A percentile compares a stretch with the other conserved stretches of the same genome.
These are phyloP conservation scores for Drosophila sp. DNA, from an alignment of 1,140 invertebrate species.

Conservation along the genomic window DNA sequence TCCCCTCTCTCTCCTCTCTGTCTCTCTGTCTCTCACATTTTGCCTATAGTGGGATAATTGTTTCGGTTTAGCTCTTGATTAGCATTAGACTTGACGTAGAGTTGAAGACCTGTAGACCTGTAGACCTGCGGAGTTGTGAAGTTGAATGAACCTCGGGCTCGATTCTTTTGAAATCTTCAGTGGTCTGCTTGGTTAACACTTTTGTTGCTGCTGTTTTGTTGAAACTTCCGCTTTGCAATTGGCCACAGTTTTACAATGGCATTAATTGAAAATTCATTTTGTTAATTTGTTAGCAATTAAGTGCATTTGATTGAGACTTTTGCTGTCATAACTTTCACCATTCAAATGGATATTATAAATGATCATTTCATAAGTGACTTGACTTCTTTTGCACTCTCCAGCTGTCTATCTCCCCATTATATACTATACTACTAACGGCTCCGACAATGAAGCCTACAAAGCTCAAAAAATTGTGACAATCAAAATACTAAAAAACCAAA, in stretches of 20 bases:
- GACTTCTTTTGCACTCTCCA: constrained; percentile 40
- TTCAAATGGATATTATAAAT: constrained; percentile 34
- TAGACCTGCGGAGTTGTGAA: neutral
- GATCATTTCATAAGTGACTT: constrained; percentile 44
- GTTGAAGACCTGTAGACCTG: neutral
- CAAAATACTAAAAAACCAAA: constrained; percentile 12
- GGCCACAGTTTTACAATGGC: constrained; percentile 49
- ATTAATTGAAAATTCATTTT: constrained; percentile 59
- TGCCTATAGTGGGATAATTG: constrained; percentile 27
- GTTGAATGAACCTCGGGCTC: constrained; percentile 41
- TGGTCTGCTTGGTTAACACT: constrained; percentile 30
- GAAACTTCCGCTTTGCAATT: constrained; percentile 49
- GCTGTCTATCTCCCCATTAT: constrained; percentile 24
- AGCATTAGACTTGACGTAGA: constrained; percentile 22
- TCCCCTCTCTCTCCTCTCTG: neutral
- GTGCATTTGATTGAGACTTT: constrained; percentile 50
- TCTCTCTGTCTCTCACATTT: neutral
- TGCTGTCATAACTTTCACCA: constrained; percentile 54
- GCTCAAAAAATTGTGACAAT: constrained; percentile 18
- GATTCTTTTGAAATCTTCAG: constrained; percentile 48
- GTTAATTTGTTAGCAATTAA: constrained; percentile 61
- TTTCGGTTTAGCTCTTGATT: constrained; percentile 41
- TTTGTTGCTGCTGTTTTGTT: constrained; percentile 30
- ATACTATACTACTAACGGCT: constrained; percentile 11
- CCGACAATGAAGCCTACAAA: constrained; percentile 10